These are phyloP conservation scores for Drosophila buzzatii DNA, from an alignment of 2,888 invertebrate species.

Conservation along the genomic window DNA sequence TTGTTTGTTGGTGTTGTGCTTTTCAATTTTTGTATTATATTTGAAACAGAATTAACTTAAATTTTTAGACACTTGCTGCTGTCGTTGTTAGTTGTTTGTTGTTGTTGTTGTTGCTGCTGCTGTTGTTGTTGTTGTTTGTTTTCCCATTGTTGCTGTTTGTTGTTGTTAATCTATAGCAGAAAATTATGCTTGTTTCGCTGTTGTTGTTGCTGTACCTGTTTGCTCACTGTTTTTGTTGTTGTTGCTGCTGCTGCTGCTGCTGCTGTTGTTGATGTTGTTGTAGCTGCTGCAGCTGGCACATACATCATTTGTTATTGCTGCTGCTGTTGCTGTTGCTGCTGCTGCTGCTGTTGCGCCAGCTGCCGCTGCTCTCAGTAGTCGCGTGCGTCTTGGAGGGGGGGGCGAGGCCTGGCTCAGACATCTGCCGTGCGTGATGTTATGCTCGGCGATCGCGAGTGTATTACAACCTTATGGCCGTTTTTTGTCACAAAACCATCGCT, in stretches of 20 bases:
- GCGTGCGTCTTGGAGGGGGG: conserved; percentile 88
- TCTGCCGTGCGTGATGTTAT: conserved; percentile 93
- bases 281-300: conserved; percentile 34
- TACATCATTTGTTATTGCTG: conserved; percentile 39
- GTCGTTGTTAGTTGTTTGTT: conserved; percentile 30
- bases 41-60: conserved; percentile 57
- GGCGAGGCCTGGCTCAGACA: conserved; percentile 93
- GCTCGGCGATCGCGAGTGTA: conserved; percentile 94
- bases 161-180: conserved; percentile 61
- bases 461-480: conserved; percentile 96
- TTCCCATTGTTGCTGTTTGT: conserved; percentile 30
- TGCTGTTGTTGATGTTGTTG: conserved; percentile 27
- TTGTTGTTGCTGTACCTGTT: conserved; percentile 54
- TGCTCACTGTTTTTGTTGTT: conserved; percentile 23
- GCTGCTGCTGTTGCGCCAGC: conserved; percentile 46
- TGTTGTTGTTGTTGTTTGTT: conserved; percentile 32
- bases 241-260: conserved; percentile 3
- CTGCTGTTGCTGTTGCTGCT: conserved; percentile 36
- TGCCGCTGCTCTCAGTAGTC: conserved; percentile 79
- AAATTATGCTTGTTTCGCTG: conserved; percentile 73
- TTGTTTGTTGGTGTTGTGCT: conserved; percentile 57
- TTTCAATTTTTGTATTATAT: neutral
- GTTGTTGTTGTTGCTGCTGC: conserved; percentile 1
- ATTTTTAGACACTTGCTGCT: conserved; percentile 57
- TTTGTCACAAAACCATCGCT: conserved; percentile 93